Evolutionary conservation across 2,113 vertebrate genomes (phyloP).

Genomic region (Seriola dumerili): DNA sequence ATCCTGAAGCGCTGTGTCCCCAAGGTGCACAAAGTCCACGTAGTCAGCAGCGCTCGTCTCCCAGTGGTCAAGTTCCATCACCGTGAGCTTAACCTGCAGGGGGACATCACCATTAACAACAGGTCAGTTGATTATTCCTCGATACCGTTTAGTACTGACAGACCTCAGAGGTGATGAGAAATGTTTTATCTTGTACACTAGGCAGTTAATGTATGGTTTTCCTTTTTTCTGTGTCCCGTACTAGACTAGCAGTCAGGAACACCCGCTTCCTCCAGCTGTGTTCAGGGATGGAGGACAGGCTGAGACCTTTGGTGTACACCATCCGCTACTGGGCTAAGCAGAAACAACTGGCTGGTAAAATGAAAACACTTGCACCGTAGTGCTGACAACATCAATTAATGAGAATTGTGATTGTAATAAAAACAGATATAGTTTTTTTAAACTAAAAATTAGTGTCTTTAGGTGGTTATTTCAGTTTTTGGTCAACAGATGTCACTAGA

Average conservation of each 20-base stretch:
- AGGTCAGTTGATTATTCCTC: slow-evolving; percentile 75
- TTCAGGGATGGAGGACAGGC: slow-evolving; percentile 86
- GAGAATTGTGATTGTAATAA: not conserved
- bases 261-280: slow-evolving; percentile 92
- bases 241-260: slow-evolving; percentile 91
- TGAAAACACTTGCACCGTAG: fast-evolving
- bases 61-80: slow-evolving; percentile 94
- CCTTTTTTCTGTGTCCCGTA: not conserved
- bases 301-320: slow-evolving; percentile 89
- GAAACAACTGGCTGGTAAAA: slow-evolving; percentile 89
- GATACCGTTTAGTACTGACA: not conserved
- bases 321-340: slow-evolving; percentile 92
- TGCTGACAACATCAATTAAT: no score
- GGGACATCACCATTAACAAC: slow-evolving; percentile 93
- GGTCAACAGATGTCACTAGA: slow-evolving; percentile 71
- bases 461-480: slow-evolving; percentile 13
- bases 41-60: slow-evolving; percentile 88
- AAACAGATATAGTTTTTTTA: not conserved
- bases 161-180: not conserved
- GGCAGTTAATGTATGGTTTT: not conserved
- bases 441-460: not conserved
- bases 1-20: slow-evolving; percentile 92
- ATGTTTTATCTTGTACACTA: not conserved
- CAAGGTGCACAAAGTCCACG: slow-evolving; percentile 89
- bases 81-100: slow-evolving; percentile 89